Evolutionary conservation across 2,113 vertebrate genomes (phyloP), one percentile per base, ranked within the genome.

Genomic region (Sisor rabdophorus): DNA sequence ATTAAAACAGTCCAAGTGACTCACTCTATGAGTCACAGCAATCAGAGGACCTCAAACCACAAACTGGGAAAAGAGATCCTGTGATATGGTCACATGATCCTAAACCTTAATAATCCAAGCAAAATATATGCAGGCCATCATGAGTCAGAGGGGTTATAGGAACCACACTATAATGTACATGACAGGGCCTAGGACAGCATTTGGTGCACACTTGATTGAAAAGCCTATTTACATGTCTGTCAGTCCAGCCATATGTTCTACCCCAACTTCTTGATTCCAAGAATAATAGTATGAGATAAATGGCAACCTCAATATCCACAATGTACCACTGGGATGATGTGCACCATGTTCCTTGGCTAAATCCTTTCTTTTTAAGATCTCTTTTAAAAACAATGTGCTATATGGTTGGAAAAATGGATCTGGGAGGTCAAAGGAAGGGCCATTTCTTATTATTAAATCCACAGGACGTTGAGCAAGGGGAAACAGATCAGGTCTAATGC

Each of bases 121-220:
- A 84, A 84, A 78, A 24, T 79, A 65, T 11, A 84, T 72, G 40
- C 40, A 64, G 83, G 69, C 53, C 74, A 79, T 80, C 60, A 36
- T 73, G 63, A 79, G 83, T 53, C 55, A 76, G 82, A 76, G 64
- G 85, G 77, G 61, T 86, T 86, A 75, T 54, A 20, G 74, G 19
- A 84, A 88, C 84, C 85, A 79, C 86, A 83, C 47, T 64, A 73
- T 78, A 86, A 87, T 81, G 78, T 24, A 79, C 84, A 60, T 84
- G 80, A 88, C 71, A 79, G 79, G 77, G 77, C 79, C 61, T 61
- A 79, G 79, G 85, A 81, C 81, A 86, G 79, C 32, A 67, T 73
- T 60, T 55, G 65, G 70, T 75, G 44, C 24, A 73, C 30, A 26
- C 75, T 16, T 76, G 61, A 72, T 58, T n/a, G 44, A 70, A 81